A percentile compares a stretch with the other conserved stretches of the same genome.
These are phyloP conservation scores for Urechis unicinctus DNA, from an alignment of 2,888 invertebrate species.

Conservation along the genomic window DNA sequence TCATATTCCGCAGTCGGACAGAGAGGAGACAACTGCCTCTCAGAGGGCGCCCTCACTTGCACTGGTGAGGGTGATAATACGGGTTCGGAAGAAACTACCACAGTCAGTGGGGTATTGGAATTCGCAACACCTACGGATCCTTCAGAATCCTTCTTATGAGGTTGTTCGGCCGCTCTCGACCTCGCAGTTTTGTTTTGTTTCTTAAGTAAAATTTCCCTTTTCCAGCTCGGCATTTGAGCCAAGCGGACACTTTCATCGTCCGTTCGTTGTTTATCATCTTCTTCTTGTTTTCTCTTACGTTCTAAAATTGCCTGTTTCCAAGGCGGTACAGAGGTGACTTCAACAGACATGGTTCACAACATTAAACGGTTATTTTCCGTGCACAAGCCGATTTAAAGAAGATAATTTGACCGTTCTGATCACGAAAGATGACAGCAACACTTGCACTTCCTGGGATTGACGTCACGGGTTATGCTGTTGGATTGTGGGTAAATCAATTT, in stretches of 20 bases:
- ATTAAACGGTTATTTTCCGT: background rate
- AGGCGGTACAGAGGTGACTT: slow-evolving; percentile 23
- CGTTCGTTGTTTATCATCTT: slow-evolving; percentile 9
- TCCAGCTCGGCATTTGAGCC: slow-evolving; percentile 20
- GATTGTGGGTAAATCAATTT: no score
- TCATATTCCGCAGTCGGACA: background rate
- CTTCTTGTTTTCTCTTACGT: slow-evolving; percentile 16
- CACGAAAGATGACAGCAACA: no score
- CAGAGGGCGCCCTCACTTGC: background rate
- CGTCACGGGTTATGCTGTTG: no score
- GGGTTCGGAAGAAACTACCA: background rate
- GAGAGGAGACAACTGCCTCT: background rate
- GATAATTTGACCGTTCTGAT: no score
- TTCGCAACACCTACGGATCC: background rate
- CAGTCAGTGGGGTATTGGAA: background rate
- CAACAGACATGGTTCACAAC: slow-evolving; percentile 13
- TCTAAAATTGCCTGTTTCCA: slow-evolving; percentile 25
- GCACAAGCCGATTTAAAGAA: background rate
- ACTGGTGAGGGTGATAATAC: background rate
- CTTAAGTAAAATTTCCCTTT: slow-evolving; percentile 19
- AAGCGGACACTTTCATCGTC: slow-evolving; percentile 14
- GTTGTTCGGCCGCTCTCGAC: background rate
- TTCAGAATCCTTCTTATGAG: background rate
- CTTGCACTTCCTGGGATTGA: no score
- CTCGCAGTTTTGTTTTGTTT: slow-evolving; percentile 12